These are phyloP conservation scores for Nemapogon koenigi DNA, from an alignment of 2,888 invertebrate species.

Conservation along the genomic window DNA sequence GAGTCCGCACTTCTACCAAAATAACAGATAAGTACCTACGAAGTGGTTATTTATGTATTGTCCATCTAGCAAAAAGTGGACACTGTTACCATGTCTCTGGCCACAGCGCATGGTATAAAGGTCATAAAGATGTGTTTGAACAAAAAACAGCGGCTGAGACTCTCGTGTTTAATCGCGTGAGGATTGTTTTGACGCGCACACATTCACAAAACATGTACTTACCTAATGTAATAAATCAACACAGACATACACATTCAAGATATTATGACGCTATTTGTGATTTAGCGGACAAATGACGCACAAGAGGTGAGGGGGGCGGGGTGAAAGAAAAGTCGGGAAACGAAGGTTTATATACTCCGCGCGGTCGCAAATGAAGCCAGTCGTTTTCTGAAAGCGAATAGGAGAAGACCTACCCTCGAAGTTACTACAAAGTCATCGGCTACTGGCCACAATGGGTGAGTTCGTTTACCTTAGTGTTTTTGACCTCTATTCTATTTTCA, in stretches of 20 bases:
- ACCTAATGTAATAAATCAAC: too few relatives aligned
- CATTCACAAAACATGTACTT: not conserved
- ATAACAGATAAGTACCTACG: too few relatives aligned
- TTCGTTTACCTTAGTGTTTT: conserved; percentile 30
- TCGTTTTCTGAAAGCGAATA: conserved; percentile 45
- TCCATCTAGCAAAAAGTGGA: too few relatives aligned
- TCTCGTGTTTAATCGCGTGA: not conserved
- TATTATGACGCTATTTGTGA: conserved; percentile 12
- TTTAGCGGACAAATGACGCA: conserved; percentile 37
- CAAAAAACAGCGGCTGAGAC: too few relatives aligned
- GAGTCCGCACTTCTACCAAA: too few relatives aligned
- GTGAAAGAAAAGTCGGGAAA: conserved; percentile 23
- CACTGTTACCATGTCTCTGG: too few relatives aligned
- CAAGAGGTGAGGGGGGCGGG: conserved; percentile 18
- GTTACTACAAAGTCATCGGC: conserved; percentile 26
- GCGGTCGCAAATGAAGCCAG: conserved; percentile 37
- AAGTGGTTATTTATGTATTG: too few relatives aligned
- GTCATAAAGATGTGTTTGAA: too few relatives aligned
- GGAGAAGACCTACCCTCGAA: conserved; percentile 32
- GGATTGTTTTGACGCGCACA: not conserved
- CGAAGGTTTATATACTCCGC: conserved; percentile 46
- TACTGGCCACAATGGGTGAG: conserved; percentile 48
- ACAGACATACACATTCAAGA: conserved; percentile 19
- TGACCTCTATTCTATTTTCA: too few relatives aligned
- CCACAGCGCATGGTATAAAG: too few relatives aligned